These are phyloP conservation scores for Micropoecilia bifurca DNA, from an alignment of 2,797 vertebrate genomes.

Conservation along the genomic window DNA sequence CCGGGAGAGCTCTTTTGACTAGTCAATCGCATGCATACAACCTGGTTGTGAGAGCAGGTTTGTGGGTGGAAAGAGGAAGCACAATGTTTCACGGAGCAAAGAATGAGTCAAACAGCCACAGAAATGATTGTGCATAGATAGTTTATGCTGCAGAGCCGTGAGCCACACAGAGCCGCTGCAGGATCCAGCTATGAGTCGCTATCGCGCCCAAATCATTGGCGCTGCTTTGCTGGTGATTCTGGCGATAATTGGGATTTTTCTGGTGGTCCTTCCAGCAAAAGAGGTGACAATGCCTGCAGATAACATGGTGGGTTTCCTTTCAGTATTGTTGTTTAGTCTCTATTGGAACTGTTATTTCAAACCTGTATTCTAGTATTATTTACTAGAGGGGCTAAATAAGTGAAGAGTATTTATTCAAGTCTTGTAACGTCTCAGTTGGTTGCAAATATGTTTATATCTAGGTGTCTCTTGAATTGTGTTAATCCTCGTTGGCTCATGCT, in stretches of 20 bases:
- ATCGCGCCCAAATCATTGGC: constrained; percentile 17
- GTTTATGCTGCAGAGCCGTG: constrained; percentile 4
- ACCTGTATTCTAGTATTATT: not conserved
- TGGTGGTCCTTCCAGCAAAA: constrained; percentile 78
- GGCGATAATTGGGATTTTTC: constrained; percentile 81
- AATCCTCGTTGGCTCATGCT: too few species aligned
- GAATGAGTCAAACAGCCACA: not conserved
- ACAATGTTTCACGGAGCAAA: too few species aligned
- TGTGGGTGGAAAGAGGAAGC: not conserved
- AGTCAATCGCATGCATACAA: not conserved
- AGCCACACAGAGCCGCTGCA: not conserved
- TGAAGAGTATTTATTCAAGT: not conserved
- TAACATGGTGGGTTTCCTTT: constrained; percentile 82
- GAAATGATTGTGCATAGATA: not conserved
- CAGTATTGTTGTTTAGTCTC: not conserved
- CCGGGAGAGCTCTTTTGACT: not conserved
- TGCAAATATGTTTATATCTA: not conserved
- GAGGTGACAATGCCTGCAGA: constrained; percentile 71
- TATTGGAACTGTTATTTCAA: not conserved
- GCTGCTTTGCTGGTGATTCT: constrained; percentile 69
- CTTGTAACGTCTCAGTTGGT: not conserved
- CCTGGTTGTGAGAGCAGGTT: not conserved
- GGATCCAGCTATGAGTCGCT: constrained; percentile 38
- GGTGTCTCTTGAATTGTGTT: too few species aligned
- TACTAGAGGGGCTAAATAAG: too few species aligned